A percentile compares a stretch with the other conserved stretches of the same genome.
Conservation (phyloP, 2,113 vertebrate genomes). For the Verasper variegatus region DNA sequence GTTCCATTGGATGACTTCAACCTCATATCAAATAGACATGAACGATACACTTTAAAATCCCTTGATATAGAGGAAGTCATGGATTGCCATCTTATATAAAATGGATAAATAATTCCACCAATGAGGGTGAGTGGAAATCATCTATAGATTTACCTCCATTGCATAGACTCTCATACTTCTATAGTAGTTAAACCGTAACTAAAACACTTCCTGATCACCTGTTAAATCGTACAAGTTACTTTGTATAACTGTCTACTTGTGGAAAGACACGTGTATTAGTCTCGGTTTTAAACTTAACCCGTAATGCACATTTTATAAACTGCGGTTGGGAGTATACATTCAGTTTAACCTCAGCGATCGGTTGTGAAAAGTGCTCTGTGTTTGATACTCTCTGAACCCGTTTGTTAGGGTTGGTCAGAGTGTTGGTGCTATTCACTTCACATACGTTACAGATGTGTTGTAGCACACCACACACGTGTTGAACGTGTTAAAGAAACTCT, state of each 20-base stretch:
- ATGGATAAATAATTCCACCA: slow-evolving; percentile 5
- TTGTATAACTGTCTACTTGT: not conserved
- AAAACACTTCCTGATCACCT: not conserved
- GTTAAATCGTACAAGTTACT: not conserved
- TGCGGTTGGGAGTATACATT: no score
- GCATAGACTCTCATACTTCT: not conserved
- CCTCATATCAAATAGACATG: slow-evolving; percentile 11
- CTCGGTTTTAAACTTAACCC: not conserved
- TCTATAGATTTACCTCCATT: no score
- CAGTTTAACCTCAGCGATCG: not conserved
- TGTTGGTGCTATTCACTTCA: not conserved
- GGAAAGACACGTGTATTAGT: not conserved
- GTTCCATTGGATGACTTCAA: slow-evolving; percentile 43
- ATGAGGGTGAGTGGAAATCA: not conserved
- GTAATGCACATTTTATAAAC: slow-evolving; percentile 4
- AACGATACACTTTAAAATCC: not conserved
- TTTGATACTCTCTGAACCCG: not conserved
- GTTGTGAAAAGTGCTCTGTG: not conserved
- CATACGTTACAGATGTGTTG: not conserved
- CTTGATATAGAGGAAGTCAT: not conserved
- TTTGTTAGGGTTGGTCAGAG: not conserved
- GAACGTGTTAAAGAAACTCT: not conserved
- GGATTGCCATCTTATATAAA: slow-evolving; percentile 2
- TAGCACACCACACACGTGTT: not conserved
- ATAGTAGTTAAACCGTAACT: not conserved